Evolutionary conservation across 2,888 invertebrate genomes (phyloP), one percentile per base, ranked within the genome.

Genomic region (Empis stercorea): DNA sequence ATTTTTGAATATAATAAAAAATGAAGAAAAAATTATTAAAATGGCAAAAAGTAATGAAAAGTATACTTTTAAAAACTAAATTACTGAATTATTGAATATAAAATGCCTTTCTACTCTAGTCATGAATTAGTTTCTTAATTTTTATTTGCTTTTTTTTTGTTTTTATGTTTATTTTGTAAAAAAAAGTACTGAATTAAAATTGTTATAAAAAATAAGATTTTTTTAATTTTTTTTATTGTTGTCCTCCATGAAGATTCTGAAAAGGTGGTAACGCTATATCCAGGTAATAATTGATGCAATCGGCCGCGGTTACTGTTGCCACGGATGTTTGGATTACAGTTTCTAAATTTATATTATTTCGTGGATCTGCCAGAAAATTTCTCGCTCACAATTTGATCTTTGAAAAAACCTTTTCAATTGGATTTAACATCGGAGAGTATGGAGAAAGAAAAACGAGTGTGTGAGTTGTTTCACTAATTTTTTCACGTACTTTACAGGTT

Each of bases 381-480:
- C 20, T 40, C 13, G 40, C 40, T 16, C 20, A 20, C 10, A 40
- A 40, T 20, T 40, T 44, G 11, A 37, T 34, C 36, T 44, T 44
- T 37, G 37, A 44, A 37, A 37, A 44, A 17, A 37, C 44, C 13
- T 44, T 14, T 15, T 37, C 37, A 13, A 44, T 27, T 36, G 45
- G 30, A 39, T 38, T 45, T 9, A 45, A 27, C 27, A 38, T 38
- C 13, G 38, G 30, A 11, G 10, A 42, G 11, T 42, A 30, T 42
- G 30, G 9, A 11, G 42, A 20, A 13, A 30, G 42, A 42, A 42
- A 42, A 30, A 30, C 6, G 15, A 42, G 14, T 30, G n/a, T 30
- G 10, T 42, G 37, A 15, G 9, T 37, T 37, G 37, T 37, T 15
- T 15, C 6, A 17, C 16, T 17, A 16, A 37, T 15, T 16, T 16